Percentiles rank a stretch among this genome's conserved stretches.
These are phyloP conservation scores for Trachelus stipa DNA, from an alignment of 2,888 invertebrate genomes.

Conservation along the genomic window DNA sequence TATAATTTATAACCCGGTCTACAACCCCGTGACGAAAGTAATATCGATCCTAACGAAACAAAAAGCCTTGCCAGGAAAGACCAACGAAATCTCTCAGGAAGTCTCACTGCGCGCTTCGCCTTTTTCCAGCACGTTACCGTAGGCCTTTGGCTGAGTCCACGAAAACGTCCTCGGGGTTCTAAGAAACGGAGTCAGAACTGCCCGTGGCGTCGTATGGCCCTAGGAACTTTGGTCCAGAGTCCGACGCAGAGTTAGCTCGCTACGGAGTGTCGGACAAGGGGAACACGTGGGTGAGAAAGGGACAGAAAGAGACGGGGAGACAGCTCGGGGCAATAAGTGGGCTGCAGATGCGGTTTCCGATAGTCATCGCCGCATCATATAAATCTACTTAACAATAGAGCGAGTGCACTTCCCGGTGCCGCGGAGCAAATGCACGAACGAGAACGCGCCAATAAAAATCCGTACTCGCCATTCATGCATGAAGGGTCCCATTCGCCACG, in stretches of 20 bases:
- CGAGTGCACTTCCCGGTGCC: conserved; percentile 31
- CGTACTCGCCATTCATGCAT: conserved; percentile 28
- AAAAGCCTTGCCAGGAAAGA: conserved; percentile 9
- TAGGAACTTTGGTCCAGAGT: neutral
- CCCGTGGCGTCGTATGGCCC: neutral
- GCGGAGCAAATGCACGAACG: conserved; percentile 30
- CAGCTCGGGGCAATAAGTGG: conserved; percentile 4
- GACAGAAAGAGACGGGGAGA: neutral
- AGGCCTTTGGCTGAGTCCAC: neutral
- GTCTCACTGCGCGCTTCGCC: conserved; percentile 1
- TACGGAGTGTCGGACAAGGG: neutral
- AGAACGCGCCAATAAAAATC: conserved; percentile 42
- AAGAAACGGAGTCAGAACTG: neutral
- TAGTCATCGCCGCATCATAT: conserved; percentile 48
- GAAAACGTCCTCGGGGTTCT: neutral
- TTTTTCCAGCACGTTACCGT: neutral
- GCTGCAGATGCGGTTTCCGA: conserved; percentile 37
- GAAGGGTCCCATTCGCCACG: conserved; percentile 30
- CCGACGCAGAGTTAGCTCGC: neutral
- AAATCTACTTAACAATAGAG: conserved; percentile 50
- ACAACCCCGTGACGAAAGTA: neutral
- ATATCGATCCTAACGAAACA: neutral
- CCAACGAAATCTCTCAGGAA: neutral
- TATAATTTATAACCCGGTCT: neutral
- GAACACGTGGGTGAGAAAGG: neutral